These are phyloP conservation scores for Dorcus parallelipipedus DNA, from an alignment of 2,888 invertebrate species.

Conservation along the genomic window DNA sequence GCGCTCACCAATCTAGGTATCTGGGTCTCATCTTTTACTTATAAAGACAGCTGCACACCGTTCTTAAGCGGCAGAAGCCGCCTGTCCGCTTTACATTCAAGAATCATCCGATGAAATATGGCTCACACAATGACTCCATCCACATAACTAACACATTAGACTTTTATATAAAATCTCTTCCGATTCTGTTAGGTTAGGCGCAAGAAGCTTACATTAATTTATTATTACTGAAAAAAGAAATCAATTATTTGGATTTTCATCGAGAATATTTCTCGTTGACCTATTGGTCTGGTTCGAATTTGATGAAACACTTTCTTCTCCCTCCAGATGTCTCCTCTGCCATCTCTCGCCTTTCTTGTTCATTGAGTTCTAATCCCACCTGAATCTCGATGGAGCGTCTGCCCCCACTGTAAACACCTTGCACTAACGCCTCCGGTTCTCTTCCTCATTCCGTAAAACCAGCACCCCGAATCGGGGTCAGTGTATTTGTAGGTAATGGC, in stretches of 20 bases:
- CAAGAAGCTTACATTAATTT: too few species aligned
- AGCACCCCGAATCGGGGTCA: slow-evolving; percentile 42
- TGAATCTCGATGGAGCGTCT: slow-evolving; percentile 3
- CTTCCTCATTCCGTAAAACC: slow-evolving; percentile 43
- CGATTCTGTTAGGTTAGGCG: too few species aligned
- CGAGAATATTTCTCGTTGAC: slow-evolving; percentile 20
- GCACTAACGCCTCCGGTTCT: slow-evolving; percentile 26
- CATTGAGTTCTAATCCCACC: slow-evolving; percentile 7
- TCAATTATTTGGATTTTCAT: too few species aligned
- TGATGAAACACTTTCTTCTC: slow-evolving; percentile 42
- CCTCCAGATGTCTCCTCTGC: slow-evolving; percentile 14
- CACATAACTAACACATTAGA: too few species aligned
- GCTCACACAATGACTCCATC: not conserved
- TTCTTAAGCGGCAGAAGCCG: slow-evolving; percentile 26
- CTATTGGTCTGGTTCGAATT: slow-evolving; percentile 36
- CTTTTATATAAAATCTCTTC: too few species aligned
- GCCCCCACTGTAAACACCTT: slow-evolving; percentile 19
- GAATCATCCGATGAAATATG: not conserved
- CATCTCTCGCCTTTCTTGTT: slow-evolving; percentile 9
- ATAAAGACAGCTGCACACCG: slow-evolving; percentile 34
- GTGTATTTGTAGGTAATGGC: slow-evolving; percentile 44
- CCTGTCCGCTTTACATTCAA: slow-evolving; percentile 22
- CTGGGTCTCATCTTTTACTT: slow-evolving; percentile 40
- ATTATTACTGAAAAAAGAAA: too few species aligned
- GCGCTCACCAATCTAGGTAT: slow-evolving; percentile 35